Conservation (phyloP, 2,888 invertebrate species). For the Hipparchia semele region DNA sequence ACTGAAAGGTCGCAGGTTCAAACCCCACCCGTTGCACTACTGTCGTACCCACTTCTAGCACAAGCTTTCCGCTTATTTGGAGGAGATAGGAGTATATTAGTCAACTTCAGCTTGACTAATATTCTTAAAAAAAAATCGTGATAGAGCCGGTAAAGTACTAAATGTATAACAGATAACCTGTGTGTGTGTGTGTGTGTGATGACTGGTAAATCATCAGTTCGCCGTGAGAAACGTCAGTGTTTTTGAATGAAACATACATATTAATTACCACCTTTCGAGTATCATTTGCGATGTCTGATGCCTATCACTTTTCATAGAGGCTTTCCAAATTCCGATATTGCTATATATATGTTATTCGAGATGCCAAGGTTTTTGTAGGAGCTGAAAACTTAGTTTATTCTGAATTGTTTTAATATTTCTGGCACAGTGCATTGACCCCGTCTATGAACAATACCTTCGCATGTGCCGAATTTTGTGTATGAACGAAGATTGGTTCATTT, state of each 20-base stretch:
- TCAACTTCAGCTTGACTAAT: too few relatives aligned
- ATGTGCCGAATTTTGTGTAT: too few relatives aligned
- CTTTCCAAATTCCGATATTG: conserved; percentile 35
- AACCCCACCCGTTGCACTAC: too few relatives aligned
- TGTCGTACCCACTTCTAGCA: too few relatives aligned
- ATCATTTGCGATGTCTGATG: conserved; percentile 27
- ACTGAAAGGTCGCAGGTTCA: too few relatives aligned
- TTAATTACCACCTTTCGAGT: conserved; percentile 54
- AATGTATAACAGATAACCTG: not conserved
- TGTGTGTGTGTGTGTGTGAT: not conserved
- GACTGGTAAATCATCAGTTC: conserved; percentile 1
- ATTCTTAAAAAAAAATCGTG: not conserved
- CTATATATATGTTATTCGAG: conserved; percentile 18
- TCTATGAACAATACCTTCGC: too few relatives aligned
- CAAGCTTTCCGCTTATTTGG: too few relatives aligned
- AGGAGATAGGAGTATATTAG: too few relatives aligned
- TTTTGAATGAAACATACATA: conserved; percentile 54
- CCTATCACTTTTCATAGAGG: conserved; percentile 30
- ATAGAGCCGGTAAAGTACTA: not conserved
- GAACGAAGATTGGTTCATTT: too few relatives aligned
- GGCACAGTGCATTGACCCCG: too few relatives aligned
- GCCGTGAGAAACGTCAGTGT: conserved; percentile 34
- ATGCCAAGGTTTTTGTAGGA: conserved; percentile 19
- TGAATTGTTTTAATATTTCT: too few relatives aligned
- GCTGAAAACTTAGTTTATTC: too few relatives aligned